A percentile compares a stretch with the other conserved stretches of the same genome.
These are phyloP conservation scores for Microhierax caerulescens DNA, from an alignment of 2,797 vertebrate genomes.

Conservation along the genomic window DNA sequence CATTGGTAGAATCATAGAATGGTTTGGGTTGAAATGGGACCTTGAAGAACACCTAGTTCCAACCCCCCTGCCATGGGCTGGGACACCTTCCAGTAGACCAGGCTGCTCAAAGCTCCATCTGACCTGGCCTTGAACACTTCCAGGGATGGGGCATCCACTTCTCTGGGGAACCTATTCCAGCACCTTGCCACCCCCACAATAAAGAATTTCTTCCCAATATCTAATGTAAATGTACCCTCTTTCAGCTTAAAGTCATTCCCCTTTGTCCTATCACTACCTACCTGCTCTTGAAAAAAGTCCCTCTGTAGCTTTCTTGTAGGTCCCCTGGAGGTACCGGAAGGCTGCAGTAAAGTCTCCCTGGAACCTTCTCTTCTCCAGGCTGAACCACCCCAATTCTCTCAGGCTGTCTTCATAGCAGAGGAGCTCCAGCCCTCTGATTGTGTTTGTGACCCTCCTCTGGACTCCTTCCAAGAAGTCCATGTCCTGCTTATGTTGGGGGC, in stretches of 20 bases:
- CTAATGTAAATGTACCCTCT: neutral
- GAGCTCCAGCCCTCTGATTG: neutral
- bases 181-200: neutral
- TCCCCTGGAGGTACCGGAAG: too few species aligned
- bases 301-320: too few species aligned
- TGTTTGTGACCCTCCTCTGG: neutral
- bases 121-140: neutral
- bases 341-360: too few species aligned
- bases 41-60: neutral
- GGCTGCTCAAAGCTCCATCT: neutral
- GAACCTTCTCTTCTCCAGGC: too few species aligned
- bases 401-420: neutral
- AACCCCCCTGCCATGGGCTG: neutral
- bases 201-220: neutral
- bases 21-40: neutral
- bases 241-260: neutral
- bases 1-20: neutral
- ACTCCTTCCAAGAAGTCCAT: neutral
- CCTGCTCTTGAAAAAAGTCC: neutral
- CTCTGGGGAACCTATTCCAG: neutral
- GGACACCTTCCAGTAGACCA: neutral
- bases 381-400: too few species aligned
- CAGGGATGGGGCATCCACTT: neutral
- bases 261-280: neutral
- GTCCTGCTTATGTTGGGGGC: too few species aligned